Evolutionary conservation across 2,888 invertebrate genomes (phyloP), one percentile per base, ranked within the genome.

Genomic region (Leptinotarsa rubiginosa): DNA sequence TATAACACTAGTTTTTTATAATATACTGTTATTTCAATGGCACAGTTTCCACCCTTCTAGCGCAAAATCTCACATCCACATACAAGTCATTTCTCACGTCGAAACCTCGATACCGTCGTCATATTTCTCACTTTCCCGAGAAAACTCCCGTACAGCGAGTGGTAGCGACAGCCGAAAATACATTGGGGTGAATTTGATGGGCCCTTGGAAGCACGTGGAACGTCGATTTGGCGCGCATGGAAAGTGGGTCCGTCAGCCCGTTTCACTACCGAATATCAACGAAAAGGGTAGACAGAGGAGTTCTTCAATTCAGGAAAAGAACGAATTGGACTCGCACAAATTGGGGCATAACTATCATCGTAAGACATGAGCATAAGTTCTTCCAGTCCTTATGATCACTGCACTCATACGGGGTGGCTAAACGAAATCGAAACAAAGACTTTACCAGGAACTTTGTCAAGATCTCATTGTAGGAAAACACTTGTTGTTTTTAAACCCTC

Each of bases 131-230:
- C 62, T 50, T 70, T 70, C 25, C 65, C 50, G 54, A 54, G 25
- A 41, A 54, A 68, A 54, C 68, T 54, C 54, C 18, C 54, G 67
- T 68, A 64, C 68, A 25, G 59, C 66, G 62, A 67, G 49, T 52
- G 56, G 22, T 65, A 72, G 62, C 78, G 76, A 72, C 78, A 73
- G 78, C 73, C 75, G 75, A 76, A 78, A 75, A 76, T 78, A 76
- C 78, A 75, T 78, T 75, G 77, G 78, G 77, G 75, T 70, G 76
- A 72, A 74, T 65, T 72, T 75, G 73, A 77, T 74, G 75, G 74
- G 74, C 73, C 71, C 69, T 50, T 66, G 52, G 70, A 67, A 79
- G 79, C 79, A 79, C 79, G 79, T 79, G 79, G 78, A 79, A 69
- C 41, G 73, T 70, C 74, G 69, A 69, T 69, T 62, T 62, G 62